Conservation (phyloP, 1,140 invertebrate genomes). For the Stegodyphus dumicola region DNA sequence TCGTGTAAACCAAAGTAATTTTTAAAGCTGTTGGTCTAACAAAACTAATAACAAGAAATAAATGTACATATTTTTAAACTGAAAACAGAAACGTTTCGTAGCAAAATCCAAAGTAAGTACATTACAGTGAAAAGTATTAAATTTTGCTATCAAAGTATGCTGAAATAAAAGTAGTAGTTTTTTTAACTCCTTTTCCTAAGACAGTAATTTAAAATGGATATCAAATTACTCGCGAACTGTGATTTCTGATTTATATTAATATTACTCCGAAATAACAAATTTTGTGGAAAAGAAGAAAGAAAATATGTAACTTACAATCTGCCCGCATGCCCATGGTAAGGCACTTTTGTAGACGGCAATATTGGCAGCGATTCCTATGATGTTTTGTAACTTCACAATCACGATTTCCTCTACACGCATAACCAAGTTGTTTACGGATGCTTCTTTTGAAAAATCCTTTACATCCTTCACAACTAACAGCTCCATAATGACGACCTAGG, state of each 20-base stretch:
- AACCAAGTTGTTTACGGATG: conserved; percentile 96
- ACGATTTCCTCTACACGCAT: conserved; percentile 96
- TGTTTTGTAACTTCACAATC: conserved; percentile 98
- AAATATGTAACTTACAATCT: conserved; percentile 71
- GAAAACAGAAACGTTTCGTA: too few relatives aligned
- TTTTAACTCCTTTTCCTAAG: too few relatives aligned
- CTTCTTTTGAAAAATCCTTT: conserved; percentile 99
- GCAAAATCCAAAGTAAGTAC: too few relatives aligned
- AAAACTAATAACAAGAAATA: too few relatives aligned
- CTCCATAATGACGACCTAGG: conserved; percentile 65
- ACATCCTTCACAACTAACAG: conserved; percentile 77
- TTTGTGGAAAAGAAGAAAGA: background rate
- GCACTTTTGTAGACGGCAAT: conserved; percentile 96
- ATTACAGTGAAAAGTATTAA: too few relatives aligned
- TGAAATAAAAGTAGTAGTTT: too few relatives aligned
- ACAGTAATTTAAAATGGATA: too few relatives aligned
- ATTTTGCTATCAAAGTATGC: too few relatives aligned
- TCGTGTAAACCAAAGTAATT: too few relatives aligned
- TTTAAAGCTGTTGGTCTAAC: too few relatives aligned
- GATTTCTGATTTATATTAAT: conserved; percentile 8
- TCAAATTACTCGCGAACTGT: too few relatives aligned
- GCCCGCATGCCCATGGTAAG: conserved; percentile 97
- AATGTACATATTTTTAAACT: too few relatives aligned
- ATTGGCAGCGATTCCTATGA: conserved; percentile 97
- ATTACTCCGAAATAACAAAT: background rate